Base-by-base conservation (phyloP, 2,113 vertebrate species). In the Tenebrosternarchus preto region DNA sequence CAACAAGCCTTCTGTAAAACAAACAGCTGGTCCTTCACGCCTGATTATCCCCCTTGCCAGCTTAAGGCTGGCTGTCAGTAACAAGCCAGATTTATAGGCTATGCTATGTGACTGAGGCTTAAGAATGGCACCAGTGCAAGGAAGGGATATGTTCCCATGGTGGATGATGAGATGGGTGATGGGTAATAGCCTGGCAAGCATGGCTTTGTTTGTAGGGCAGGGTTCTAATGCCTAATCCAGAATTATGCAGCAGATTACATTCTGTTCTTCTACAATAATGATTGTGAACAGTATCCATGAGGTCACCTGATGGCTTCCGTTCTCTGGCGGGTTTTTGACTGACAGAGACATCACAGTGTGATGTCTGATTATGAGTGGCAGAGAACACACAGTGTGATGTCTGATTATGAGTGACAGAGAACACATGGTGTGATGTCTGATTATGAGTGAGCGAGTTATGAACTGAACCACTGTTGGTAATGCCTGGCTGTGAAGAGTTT, bases 251-350 rank as follows among this genome's bases (percentile, higher is more conserved):
- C 83, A 84, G 86, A 90, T 74, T 83, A 53, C 84, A 25, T 89
- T 92, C 88, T 78, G 88, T 90, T 90, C 90, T 91, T 86, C 81
- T 83, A 88, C 53, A 27, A 77, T 80, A 69, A 80, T 85, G 82
- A 88, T 43, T 87, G 79, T 84, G 87, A 89, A 87, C 91, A 82
- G 82, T 81, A 88, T 90, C 87, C 83, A 75, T 89, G 90, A 91
- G 90, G 85, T 92, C 89, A 90, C 85, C 84, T 61, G 80, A 55
- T 71, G 80, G 55, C 73, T 77, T 27, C 24, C 61, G 80, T 82
- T 69, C 71, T 73, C 36, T 31, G 43, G 27, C 59, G 70, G 29
- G 64, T 73, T 73, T 73, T 74, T 24, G 76, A 76, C 61, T 73
- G 56, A 74, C 72, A 61, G 27, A 53, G 73, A 79, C 57, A 73